These are phyloP conservation scores for Brachypalpus laphriformis DNA, from an alignment of 2,888 invertebrate genomes.

Conservation along the genomic window DNA sequence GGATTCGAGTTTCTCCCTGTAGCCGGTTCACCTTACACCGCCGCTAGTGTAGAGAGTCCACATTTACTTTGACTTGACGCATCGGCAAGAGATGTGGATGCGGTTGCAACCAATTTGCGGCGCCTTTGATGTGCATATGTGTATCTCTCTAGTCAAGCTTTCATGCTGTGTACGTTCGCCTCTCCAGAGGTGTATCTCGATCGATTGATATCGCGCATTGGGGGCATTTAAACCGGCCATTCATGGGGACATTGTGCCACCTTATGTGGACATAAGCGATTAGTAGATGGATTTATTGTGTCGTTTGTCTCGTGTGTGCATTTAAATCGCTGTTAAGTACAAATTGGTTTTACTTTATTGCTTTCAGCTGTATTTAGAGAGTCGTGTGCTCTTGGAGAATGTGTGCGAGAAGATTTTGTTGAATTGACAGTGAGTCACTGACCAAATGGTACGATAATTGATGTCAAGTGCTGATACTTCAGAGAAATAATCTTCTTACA, in stretches of 20 bases:
- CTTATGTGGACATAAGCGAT: conserved; percentile 70
- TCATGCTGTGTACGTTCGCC: neutral
- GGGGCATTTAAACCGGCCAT: conserved; percentile 45
- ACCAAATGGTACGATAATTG: no score
- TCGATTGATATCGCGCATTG: conserved; percentile 56
- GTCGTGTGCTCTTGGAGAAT: conserved; percentile 7
- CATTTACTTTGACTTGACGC: conserved; percentile 21
- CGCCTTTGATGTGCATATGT: conserved; percentile 50
- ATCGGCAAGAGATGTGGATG: neutral
- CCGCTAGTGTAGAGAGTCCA: conserved; percentile 14
- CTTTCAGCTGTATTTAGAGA: conserved; percentile 15
- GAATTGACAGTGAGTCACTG: neutral
- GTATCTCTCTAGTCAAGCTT: conserved; percentile 16
- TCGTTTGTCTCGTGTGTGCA: conserved; percentile 53
- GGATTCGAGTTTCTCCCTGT: conserved; percentile 47
- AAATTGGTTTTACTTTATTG: conserved; percentile 62
- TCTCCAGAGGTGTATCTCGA: conserved; percentile 18
- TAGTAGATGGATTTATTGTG: conserved; percentile 68
- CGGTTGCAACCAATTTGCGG: conserved; percentile 61
- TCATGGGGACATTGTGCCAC: conserved; percentile 55
- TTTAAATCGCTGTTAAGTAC: conserved; percentile 57
- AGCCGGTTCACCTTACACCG: conserved; percentile 45
- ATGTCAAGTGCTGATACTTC: no score
- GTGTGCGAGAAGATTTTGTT: conserved; percentile 7
- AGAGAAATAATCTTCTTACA: no score